These are phyloP conservation scores for Coronaproctus castanopsis DNA, from an alignment of 2,888 invertebrate genomes.

Conservation along the genomic window DNA sequence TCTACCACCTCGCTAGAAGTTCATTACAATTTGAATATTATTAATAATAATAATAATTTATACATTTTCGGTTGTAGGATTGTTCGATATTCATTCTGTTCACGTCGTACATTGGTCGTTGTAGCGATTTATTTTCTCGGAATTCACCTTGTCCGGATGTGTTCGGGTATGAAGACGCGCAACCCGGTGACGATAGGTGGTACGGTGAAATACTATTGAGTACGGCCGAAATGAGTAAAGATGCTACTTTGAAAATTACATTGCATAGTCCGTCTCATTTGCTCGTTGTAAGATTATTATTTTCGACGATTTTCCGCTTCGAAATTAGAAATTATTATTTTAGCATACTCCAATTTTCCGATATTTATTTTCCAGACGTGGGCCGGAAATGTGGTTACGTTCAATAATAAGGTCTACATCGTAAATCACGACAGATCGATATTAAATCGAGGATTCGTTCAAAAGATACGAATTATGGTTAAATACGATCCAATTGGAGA, in stretches of 20 bases:
- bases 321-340: no score
- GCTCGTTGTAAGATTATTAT: slow-evolving; percentile 35
- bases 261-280: slow-evolving; percentile 38
- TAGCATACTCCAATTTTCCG: no score
- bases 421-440: slow-evolving; percentile 37
- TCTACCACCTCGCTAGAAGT: no score
- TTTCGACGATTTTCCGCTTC: no score
- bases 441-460: slow-evolving; percentile 35
- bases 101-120: no score
- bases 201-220: slow-evolving; percentile 37
- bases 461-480: slow-evolving; percentile 37
- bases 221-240: slow-evolving; percentile 35
- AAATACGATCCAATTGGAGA: slow-evolving; percentile 33
- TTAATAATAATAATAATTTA: no score
- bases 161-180: slow-evolving; percentile 35
- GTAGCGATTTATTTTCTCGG: no score
- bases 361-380: slow-evolving; percentile 34
- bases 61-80: no score
- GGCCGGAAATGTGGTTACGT: slow-evolving; percentile 37
- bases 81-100: no score
- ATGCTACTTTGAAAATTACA: slow-evolving; percentile 37
- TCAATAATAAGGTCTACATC: slow-evolving; percentile 37
- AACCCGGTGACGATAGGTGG: slow-evolving; percentile 36
- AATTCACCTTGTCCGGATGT: slow-evolving; percentile 37
- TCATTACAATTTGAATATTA: no score